Evolutionary conservation across 1,140 invertebrate genomes (phyloP), one percentile per base, ranked within the genome.

Genomic region (Cydia strobilella): DNA sequence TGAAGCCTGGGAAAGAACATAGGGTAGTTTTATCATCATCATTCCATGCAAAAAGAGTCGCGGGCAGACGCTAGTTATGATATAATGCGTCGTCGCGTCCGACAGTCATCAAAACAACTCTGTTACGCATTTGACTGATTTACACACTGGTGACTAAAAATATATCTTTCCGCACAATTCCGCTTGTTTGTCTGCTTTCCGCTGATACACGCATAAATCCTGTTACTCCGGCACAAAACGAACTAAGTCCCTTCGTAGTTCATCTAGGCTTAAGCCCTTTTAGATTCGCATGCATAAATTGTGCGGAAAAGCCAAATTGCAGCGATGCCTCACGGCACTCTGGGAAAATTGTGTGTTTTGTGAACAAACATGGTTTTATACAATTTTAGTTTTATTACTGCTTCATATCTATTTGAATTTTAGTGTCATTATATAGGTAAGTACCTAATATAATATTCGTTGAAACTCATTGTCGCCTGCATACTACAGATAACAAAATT

Each of bases 291-390:
- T 23, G 54, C 54, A 59, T 59, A 92, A 92, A 92, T 92, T 86
- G 80, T 86, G 84, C 82, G 84, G 86, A 92, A 89, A 88, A 81
- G 83, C 84, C 89, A 90, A 92, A 92, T 90, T 91, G 88, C 90
- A 83, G 83, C 82, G 80, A 90, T 89, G 86, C 82, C 84, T 89
- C 87, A 89, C 87, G 78, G 79, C 82, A 80, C 87, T 86, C 83
- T 84, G 89, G 86, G 86, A 87, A 88, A 90, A 89, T 90, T 87
- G 83, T 79, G 88, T 87, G 86, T 90, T 86, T 81, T 81, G 84
- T 82, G 84, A 86, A 89, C 86, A 89, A 92, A 92, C 89, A 59
- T 59, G 10, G 51, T 59, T 59, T 59, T 59, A 59, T 59, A 59
- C 54, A 23, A 90, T 90, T 86, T 82, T 89, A 85, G 86, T 85